phyloP scores from a whole-genome alignment of 2,888 invertebrate species.

The Dynastes hyllus region DNA sequence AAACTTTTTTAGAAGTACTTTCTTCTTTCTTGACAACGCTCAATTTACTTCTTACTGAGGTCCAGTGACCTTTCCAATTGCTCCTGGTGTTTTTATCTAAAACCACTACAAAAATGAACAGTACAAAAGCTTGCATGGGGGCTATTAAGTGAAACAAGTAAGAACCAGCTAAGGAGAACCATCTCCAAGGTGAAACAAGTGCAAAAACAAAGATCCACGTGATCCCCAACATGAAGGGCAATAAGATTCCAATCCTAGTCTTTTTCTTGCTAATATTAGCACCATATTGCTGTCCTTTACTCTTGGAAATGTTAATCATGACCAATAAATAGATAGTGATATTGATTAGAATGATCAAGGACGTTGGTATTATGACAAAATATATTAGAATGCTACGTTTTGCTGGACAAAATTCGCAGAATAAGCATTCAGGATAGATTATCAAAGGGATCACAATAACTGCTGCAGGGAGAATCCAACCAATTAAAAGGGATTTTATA shows the following conservation, averaged over 20 bases:
- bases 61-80: slow-evolving; percentile 29
- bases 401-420: slow-evolving; percentile 42
- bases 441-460: slow-evolving; percentile 36
- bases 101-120: slow-evolving; percentile 46
- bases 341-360: slow-evolving; percentile 41
- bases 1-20: background rate
- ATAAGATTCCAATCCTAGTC: slow-evolving; percentile 39
- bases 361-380: slow-evolving; percentile 48
- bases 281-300: slow-evolving; percentile 32
- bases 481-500: slow-evolving; percentile 32
- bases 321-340: slow-evolving; percentile 45
- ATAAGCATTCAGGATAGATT: slow-evolving; percentile 43
- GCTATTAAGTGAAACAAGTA: slow-evolving; percentile 47
- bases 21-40: slow-evolving; percentile 7
- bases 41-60: background rate
- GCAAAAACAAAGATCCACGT: slow-evolving; percentile 51
- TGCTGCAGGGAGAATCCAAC: slow-evolving; percentile 33
- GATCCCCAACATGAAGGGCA: slow-evolving; percentile 48
- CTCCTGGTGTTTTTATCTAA: slow-evolving; percentile 33
- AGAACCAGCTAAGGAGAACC: slow-evolving; percentile 44
- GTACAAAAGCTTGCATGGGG: slow-evolving; percentile 44
- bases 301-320: slow-evolving; percentile 46
- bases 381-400: slow-evolving; percentile 41
- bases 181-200: slow-evolving; percentile 46
- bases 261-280: slow-evolving; percentile 30